phyloP scores from a whole-genome alignment of 2,797 vertebrate species.

The Triplophysa yarkandensis region DNA sequence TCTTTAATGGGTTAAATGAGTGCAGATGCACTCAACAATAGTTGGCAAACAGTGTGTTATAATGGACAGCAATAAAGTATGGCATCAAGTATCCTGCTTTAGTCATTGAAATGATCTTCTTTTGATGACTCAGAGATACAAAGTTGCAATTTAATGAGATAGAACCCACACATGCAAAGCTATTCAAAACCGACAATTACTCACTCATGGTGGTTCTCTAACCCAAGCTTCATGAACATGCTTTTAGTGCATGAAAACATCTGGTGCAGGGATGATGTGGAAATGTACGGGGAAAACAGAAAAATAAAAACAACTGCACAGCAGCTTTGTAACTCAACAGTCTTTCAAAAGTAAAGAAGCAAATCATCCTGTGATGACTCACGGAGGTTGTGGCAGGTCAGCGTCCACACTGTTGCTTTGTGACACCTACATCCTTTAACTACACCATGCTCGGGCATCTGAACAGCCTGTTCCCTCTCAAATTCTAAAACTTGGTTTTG shows the following conservation, averaged over 20 bases:
- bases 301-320: constrained; percentile 29
- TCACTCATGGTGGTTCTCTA: constrained; percentile 55
- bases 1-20: constrained; percentile 33
- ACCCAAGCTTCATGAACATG: constrained; percentile 21
- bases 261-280: constrained; percentile 25
- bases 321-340: not conserved
- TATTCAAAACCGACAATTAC: constrained; percentile 65
- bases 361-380: constrained; percentile 4
- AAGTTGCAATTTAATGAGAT: constrained; percentile 52
- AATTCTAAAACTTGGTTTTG: constrained; percentile 1
- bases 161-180: constrained; percentile 58
- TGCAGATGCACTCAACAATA: constrained; percentile 51
- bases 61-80: not conserved
- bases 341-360: not conserved
- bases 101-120: constrained; percentile 10
- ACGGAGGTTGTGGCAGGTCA: constrained; percentile 1
- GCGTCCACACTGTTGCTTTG: not conserved
- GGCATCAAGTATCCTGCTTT: constrained; percentile 3
- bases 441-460: constrained; percentile 21
- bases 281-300: constrained; percentile 19
- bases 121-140: constrained; percentile 24
- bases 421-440: constrained; percentile 5
- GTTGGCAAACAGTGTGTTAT: constrained; percentile 3
- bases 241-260: constrained; percentile 37
- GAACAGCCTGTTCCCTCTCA: constrained; percentile 33